Conservation (phyloP, 2,888 invertebrate species). For the Acanthosepion esculentum region DNA sequence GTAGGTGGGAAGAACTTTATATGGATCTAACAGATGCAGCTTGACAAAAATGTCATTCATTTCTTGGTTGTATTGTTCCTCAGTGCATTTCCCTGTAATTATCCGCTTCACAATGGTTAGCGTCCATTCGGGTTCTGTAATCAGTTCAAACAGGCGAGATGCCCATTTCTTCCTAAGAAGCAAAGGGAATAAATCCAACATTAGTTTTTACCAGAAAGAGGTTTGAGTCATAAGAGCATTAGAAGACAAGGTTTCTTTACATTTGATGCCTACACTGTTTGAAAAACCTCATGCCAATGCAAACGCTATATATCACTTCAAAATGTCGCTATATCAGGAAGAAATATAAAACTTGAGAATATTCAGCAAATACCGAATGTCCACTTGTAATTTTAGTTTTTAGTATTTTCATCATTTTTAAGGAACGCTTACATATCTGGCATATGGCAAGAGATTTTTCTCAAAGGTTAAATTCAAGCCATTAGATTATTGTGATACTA, state of each 20-base stretch:
- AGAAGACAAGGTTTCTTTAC: background rate
- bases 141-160: conserved; percentile 60
- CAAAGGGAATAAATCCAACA: background rate
- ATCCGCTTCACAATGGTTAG: conserved; percentile 62
- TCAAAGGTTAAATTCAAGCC: too few relatives aligned
- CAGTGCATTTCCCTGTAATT: conserved; percentile 63
- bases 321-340: too few relatives aligned
- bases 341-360: too few relatives aligned
- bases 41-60: conserved; percentile 73
- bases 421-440: too few relatives aligned
- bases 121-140: conserved; percentile 68
- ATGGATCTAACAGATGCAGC: conserved; percentile 72
- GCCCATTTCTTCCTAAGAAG: conserved; percentile 62
- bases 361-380: too few relatives aligned
- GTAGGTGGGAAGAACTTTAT: conserved; percentile 70
- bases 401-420: too few relatives aligned
- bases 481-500: too few relatives aligned
- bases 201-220: background rate
- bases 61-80: conserved; percentile 68
- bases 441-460: too few relatives aligned
- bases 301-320: too few relatives aligned
- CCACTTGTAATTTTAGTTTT: too few relatives aligned
- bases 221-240: background rate
- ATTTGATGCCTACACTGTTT: background rate
- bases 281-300: too few relatives aligned